Evolutionary conservation across 1,140 invertebrate species (phyloP).

Genomic region (Halotydeus destructor): DNA sequence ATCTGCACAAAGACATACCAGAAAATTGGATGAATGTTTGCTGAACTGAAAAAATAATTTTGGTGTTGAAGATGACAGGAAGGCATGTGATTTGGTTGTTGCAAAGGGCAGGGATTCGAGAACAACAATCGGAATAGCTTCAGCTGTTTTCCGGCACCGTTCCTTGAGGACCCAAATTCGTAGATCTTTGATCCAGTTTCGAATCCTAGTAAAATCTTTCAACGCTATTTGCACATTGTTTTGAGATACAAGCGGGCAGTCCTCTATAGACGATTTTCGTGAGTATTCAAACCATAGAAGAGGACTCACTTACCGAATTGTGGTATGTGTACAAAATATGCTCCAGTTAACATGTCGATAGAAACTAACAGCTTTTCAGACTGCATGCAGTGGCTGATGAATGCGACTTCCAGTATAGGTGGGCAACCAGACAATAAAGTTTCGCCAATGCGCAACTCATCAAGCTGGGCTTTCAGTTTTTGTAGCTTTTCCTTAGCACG

Average conservation of each 20-base stretch:
- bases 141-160: constrained; percentile 78
- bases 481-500: constrained; percentile 55
- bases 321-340: constrained; percentile 65
- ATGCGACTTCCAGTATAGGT: constrained; percentile 65
- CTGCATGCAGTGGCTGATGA: constrained; percentile 61
- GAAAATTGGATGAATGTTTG: constrained; percentile 57
- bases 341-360: constrained; percentile 82
- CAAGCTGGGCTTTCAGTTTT: constrained; percentile 57
- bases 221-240: too few relatives aligned
- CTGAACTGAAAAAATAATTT: constrained; percentile 66
- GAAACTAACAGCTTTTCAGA: constrained; percentile 76
- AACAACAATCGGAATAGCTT: constrained; percentile 71
- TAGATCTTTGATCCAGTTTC: constrained; percentile 10
- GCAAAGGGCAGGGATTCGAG: constrained; percentile 49
- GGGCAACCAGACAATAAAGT: constrained; percentile 55
- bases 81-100: constrained; percentile 37
- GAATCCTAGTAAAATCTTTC: constrained; percentile 42
- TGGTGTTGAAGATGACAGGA: constrained; percentile 45
- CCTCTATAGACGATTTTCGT: too few relatives aligned
- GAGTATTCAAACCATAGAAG: too few relatives aligned
- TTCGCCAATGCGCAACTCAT: constrained; percentile 38
- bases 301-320: constrained; percentile 41
- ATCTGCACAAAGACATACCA: constrained; percentile 18
- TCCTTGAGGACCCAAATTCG: constrained; percentile 74
- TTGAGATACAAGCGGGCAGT: too few relatives aligned